phyloP scores from a whole-genome alignment of 2,797 vertebrate species.

The Takifugu rubripes region DNA sequence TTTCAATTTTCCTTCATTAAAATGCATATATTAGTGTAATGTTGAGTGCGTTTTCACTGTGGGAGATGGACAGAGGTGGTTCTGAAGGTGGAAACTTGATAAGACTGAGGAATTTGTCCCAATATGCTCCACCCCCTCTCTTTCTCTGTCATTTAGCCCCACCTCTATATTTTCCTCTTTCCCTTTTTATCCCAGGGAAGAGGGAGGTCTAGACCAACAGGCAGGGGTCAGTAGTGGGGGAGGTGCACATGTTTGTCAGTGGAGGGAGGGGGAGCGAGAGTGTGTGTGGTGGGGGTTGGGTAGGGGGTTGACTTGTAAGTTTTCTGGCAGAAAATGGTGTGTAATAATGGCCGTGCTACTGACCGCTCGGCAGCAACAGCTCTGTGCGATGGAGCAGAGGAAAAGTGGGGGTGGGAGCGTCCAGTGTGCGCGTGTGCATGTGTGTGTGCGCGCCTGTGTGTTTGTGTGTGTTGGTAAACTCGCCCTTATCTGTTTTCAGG shows the following conservation, averaged over 20 bases:
- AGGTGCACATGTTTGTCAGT: constrained; percentile 48
- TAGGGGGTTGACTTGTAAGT: constrained; percentile 60
- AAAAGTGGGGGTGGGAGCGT: constrained; percentile 46
- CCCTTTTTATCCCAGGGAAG: constrained; percentile 68
- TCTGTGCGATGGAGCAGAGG: constrained; percentile 38
- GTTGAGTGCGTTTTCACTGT: too few relatives aligned
- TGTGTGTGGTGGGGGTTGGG: constrained; percentile 35
- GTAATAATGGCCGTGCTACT: constrained; percentile 70
- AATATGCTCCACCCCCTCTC: constrained; percentile 35
- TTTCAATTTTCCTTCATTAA: too few relatives aligned
- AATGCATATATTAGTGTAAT: too few relatives aligned
- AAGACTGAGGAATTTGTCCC: constrained; percentile 70
- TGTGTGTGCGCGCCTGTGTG: constrained; percentile 41
- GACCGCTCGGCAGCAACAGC: constrained; percentile 57
- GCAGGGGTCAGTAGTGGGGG: constrained; percentile 65
- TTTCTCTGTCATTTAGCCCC: constrained; percentile 3
- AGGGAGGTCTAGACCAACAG: constrained; percentile 63
- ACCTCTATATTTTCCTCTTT: background rate
- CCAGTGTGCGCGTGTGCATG: constrained; percentile 21
- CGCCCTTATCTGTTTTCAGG: constrained; percentile 67
- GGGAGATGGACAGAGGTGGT: constrained; percentile 1
- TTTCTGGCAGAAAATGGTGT: constrained; percentile 75
- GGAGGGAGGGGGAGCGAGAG: constrained; percentile 36
- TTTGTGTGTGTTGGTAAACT: constrained; percentile 64
- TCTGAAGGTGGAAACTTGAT: constrained; percentile 71